A percentile compares a stretch with the other conserved stretches of the same genome.
Evolutionary conservation across 1,140 invertebrate genomes (phyloP).

Genomic region (Hyles vespertilio): DNA sequence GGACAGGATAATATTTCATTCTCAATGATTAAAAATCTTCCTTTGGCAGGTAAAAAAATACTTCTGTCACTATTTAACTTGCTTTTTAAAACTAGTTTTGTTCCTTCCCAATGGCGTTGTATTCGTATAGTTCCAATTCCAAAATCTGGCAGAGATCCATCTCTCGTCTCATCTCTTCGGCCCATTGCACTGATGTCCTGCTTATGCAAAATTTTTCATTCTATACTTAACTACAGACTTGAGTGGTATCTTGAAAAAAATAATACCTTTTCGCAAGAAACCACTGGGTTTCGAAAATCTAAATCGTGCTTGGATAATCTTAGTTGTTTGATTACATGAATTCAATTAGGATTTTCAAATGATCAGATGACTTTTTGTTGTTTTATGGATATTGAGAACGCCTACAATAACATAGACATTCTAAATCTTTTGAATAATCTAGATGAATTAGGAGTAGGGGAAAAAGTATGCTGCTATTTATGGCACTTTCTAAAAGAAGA

Average conservation of each 20-base stretch:
- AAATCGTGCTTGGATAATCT: conserved; percentile 7
- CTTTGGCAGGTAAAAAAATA: background rate
- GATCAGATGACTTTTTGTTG: conserved; percentile 8
- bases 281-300: conserved; percentile 8
- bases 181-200: background rate
- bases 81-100: background rate
- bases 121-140: background rate
- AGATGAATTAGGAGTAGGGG: conserved; percentile 6
- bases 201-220: background rate
- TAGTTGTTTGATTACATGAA: conserved; percentile 5
- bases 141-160: too few relatives aligned
- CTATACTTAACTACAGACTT: background rate
- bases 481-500: conserved; percentile 12
- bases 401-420: conserved; percentile 12
- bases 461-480: conserved; percentile 6
- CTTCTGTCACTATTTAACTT: too few relatives aligned
- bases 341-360: conserved; percentile 8
- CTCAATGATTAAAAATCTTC: conserved; percentile 5
- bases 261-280: conserved; percentile 7
- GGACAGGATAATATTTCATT: background rate
- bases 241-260: conserved; percentile 15
- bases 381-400: conserved; percentile 15
- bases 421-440: conserved; percentile 3
- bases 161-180: too few relatives aligned
- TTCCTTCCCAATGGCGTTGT: background rate